Conservation (phyloP, 1,140 invertebrate species). For the Megathymus violae region DNA sequence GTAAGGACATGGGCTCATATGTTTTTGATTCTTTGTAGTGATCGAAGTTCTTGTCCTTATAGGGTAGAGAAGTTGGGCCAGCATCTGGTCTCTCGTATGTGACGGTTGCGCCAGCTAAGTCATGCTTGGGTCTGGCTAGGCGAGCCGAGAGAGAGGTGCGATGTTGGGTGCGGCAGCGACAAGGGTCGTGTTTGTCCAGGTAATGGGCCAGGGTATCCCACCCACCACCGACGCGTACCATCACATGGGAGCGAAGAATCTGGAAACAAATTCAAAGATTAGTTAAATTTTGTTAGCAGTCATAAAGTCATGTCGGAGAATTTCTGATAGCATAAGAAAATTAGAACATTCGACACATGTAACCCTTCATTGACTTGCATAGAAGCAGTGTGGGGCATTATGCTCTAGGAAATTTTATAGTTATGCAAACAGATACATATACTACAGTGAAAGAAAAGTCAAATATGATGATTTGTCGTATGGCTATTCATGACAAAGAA, state of each 20-base stretch:
- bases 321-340: too few relatives aligned
- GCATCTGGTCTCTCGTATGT: conserved; percentile 89
- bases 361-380: too few relatives aligned
- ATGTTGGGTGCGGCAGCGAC: conserved; percentile 91
- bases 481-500: too few relatives aligned
- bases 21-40: conserved; percentile 65
- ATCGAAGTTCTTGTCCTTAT: conserved; percentile 41
- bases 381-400: too few relatives aligned
- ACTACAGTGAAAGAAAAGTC: too few relatives aligned
- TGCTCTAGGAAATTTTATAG: too few relatives aligned
- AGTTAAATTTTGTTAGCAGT: too few relatives aligned
- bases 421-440: too few relatives aligned
- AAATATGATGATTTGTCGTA: too few relatives aligned
- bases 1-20: conserved; percentile 78
- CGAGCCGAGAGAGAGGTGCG: conserved; percentile 86
- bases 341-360: too few relatives aligned
- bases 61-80: conserved; percentile 70
- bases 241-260: conserved; percentile 98
- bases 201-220: conserved; percentile 99
- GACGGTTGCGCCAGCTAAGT: conserved; percentile 91
- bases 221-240: conserved; percentile 98
- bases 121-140: conserved; percentile 86
- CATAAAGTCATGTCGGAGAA: too few relatives aligned
- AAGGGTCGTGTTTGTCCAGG: conserved; percentile 98
- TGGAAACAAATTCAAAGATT: conserved; percentile 74